phyloP scores from a whole-genome alignment of 2,113 vertebrate genomes.

The Lathamus discolor region DNA sequence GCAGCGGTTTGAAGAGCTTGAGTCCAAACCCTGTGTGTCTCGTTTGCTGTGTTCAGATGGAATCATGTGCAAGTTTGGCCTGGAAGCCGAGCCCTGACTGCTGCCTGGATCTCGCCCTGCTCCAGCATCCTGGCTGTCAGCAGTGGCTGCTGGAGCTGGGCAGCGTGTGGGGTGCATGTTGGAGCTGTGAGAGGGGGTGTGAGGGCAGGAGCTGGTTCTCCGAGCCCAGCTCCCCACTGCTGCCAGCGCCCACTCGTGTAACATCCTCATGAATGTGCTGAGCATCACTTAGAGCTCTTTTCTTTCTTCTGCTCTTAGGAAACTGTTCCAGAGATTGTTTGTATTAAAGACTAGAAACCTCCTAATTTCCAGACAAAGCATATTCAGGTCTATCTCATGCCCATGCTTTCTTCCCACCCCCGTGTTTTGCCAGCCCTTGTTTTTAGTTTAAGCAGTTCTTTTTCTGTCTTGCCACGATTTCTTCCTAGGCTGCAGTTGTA shows the following conservation, averaged over 20 bases:
- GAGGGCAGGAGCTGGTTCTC: fast-evolving
- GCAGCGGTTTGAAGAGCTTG: not conserved
- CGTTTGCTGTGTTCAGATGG: fast-evolving
- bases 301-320: not conserved
- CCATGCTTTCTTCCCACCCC: not conserved
- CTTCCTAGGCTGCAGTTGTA: not conserved
- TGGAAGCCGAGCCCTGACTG: not conserved
- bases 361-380: not conserved
- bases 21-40: not conserved
- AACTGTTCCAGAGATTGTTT: not conserved
- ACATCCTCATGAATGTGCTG: fast-evolving
- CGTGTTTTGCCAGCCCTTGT: not conserved
- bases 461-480: constrained; percentile 12
- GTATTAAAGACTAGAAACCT: not conserved
- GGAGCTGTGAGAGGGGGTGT: not conserved
- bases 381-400: not conserved
- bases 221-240: not conserved
- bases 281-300: fast-evolving
- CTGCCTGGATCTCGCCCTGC: not conserved
- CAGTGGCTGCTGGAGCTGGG: fast-evolving
- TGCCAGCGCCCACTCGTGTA: not conserved
- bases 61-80: not conserved
- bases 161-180: not conserved
- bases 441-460: constrained; percentile 32
- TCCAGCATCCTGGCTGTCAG: not conserved